These are phyloP conservation scores for Catharus fuscescens DNA, from an alignment of 2,113 vertebrate species.

Conservation along the genomic window DNA sequence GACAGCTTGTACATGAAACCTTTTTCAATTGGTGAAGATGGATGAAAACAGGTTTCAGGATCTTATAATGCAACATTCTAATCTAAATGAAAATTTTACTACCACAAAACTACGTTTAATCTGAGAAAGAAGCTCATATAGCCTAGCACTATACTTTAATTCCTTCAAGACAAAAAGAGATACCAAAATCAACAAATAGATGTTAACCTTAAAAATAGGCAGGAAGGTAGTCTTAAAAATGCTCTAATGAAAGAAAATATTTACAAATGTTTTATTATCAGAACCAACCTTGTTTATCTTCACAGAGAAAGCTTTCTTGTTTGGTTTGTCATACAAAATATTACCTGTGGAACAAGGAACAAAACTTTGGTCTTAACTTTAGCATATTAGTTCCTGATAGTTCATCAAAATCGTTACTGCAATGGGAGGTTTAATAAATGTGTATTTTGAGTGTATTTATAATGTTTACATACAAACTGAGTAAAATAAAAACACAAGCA, in stretches of 20 bases:
- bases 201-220: neutral
- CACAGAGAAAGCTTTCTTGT: conserved; percentile 66
- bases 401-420: neutral
- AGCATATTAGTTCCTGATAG: neutral
- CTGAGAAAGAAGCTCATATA: neutral
- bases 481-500: neutral
- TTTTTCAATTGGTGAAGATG: neutral
- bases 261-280: neutral
- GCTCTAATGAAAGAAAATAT: neutral
- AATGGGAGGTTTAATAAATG: neutral
- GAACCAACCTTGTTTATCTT: conserved; percentile 86
- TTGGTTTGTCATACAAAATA: conserved; percentile 58
- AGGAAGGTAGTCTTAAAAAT: neutral
- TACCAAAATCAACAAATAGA: neutral
- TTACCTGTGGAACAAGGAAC: conserved; percentile 74
- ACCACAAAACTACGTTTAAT: neutral
- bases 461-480: neutral
- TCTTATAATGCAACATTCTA: neutral
- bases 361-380: neutral
- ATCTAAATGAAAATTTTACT: neutral
- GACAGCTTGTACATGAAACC: neutral
- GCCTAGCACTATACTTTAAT: neutral
- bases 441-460: neutral
- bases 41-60: neutral
- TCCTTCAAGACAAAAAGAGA: neutral